Conservation (phyloP, 2,888 invertebrate species). For the Pterostichus madidus region DNA sequence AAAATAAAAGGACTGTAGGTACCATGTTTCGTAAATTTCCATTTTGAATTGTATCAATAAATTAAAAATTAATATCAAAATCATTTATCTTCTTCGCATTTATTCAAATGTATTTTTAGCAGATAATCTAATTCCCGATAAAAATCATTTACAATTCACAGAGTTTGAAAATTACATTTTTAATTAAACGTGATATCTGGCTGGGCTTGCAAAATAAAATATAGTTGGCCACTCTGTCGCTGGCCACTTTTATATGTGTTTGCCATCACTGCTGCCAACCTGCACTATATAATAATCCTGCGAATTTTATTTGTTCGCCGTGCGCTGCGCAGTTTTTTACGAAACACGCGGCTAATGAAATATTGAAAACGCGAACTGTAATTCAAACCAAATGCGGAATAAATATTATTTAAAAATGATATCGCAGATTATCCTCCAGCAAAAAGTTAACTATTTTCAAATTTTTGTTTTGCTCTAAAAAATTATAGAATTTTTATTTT, state of each 20-base stretch:
- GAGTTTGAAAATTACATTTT: constrained; percentile 58
- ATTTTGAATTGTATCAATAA: background rate
- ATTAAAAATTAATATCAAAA: constrained; percentile 4
- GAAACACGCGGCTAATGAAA: constrained; percentile 38
- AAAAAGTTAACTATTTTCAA: no score
- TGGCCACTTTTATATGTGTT: background rate
- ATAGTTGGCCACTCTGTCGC: background rate
- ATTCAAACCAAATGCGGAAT: constrained; percentile 46
- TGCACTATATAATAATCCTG: constrained; percentile 8
- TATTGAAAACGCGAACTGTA: constrained; percentile 36
- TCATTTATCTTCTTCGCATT: constrained; percentile 29
- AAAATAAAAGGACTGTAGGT: no score
- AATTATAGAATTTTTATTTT: no score
- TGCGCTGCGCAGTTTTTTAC: constrained; percentile 5
- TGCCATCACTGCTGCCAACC: background rate
- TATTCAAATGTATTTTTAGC: constrained; percentile 42
- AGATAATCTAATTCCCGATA: constrained; percentile 50
- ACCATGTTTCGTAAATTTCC: no score
- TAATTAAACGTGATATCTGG: constrained; percentile 59
- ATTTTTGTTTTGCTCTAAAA: no score
- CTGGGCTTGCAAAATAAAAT: constrained; percentile 19
- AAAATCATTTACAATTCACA: constrained; percentile 60
- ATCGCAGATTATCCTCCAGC: background rate
- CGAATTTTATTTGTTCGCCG: background rate
- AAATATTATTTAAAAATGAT: constrained; percentile 53